phyloP scores from a whole-genome alignment of 1,140 invertebrate species.

The Apis laboriosa region DNA sequence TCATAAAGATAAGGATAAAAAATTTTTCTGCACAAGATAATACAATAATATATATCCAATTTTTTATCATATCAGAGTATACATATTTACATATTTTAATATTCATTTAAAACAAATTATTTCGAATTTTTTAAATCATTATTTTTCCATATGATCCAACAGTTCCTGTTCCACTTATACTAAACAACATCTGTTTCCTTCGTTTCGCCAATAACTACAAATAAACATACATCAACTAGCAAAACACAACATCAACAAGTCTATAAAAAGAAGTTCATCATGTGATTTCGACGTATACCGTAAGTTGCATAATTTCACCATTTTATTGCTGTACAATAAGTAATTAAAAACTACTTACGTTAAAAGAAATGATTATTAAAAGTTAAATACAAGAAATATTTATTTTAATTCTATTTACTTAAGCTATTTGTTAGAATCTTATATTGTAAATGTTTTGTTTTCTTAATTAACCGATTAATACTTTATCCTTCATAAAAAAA shows the following conservation, averaged over 20 bases:
- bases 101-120: neutral
- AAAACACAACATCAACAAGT: neutral
- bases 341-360: neutral
- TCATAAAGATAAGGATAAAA: neutral
- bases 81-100: neutral
- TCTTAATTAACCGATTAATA: neutral
- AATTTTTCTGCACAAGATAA: neutral
- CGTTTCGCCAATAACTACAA: neutral
- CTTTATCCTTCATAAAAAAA: neutral
- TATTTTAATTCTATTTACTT: neutral
- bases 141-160: neutral
- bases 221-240: neutral
- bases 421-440: neutral
- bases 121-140: neutral
- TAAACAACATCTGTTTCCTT: conserved; percentile 1
- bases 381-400: too few relatives aligned
- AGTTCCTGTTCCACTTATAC: neutral
- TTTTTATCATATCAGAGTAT: neutral
- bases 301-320: neutral
- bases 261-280: neutral
- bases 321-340: neutral
- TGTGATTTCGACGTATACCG: too few relatives aligned
- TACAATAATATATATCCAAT: neutral
- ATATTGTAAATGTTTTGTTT: neutral
- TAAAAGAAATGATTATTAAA: too few relatives aligned